A percentile compares a stretch with the other conserved stretches of the same genome.
phyloP scores from a whole-genome alignment of 2,113 vertebrate species.

The Psophia crepitans region DNA sequence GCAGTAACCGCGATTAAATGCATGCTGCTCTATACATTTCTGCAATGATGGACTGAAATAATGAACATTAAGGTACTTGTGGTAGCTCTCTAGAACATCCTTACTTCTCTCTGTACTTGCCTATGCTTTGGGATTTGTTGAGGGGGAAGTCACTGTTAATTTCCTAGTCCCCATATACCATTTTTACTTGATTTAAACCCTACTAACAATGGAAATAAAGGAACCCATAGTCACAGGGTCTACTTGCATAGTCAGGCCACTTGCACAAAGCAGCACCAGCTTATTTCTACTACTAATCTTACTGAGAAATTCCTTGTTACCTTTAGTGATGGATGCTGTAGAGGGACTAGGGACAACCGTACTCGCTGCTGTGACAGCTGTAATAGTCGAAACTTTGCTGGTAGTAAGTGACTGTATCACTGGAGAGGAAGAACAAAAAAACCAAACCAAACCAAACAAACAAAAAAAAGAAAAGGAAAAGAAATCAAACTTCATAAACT shows the following conservation, averaged over 20 bases:
- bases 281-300: background rate
- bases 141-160: background rate
- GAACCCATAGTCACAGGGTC: background rate
- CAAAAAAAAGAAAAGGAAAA: background rate
- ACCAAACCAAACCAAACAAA: background rate
- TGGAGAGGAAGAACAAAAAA: background rate
- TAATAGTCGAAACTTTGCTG: conserved; percentile 67
- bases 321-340: conserved; percentile 66
- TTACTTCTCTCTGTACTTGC: background rate
- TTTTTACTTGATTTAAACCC: background rate
- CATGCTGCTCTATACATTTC: background rate
- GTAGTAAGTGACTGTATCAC: conserved; percentile 78
- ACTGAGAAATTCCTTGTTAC: conserved; percentile 54
- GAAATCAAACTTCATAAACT: background rate
- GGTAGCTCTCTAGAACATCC: background rate
- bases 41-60: background rate
- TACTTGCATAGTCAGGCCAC: background rate
- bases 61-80: background rate
- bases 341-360: conserved; percentile 47
- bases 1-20: background rate
- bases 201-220: background rate
- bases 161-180: background rate
- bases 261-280: background rate
- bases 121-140: background rate
- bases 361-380: conserved; percentile 58